Base-by-base conservation (phyloP, 2,888 invertebrate species). In the Chloroclystis v-ata region DNA sequence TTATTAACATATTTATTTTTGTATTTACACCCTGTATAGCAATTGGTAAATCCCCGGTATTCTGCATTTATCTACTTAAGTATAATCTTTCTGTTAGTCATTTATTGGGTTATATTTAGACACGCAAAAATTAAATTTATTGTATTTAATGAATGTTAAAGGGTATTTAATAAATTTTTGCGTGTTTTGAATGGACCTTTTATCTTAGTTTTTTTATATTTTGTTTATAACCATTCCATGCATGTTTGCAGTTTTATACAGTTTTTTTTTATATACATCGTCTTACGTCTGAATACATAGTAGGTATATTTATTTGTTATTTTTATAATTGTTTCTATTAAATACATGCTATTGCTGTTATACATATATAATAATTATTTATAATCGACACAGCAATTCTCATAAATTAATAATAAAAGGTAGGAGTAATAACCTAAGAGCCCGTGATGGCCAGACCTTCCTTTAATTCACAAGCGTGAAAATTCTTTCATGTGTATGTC, bases 61-160 rank as follows among this genome's bases (percentile, higher is more conserved):
- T 9, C 50, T 65, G 73, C 71, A 72, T 72, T 71, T 67, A 68
- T 58, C 61, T 48, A 46, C 29, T 37, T 53, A 49, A 28, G 48
- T 11, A 45, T 48, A 57, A 47, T 28, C 44, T 42, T 48, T 46
- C 47, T 52, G 12, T 54, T 44, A 51, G 46, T 37, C 37, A 47
- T 5, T 4, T 20, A 20, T 20, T 20, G 20, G 20, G 2, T 5
- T 20, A 20, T 20, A 20, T 20, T 20, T 2, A 20, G 20, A 20
- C 20, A 20, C 5, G 20, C 20, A 20, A 20, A 20, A 20, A 5
- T 20, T 20, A 2, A 2, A 20, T 4, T 4, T 20, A 20, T 4
- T 20, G 5, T 20, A 20, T 5, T n/a, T n/a, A n/a, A n/a, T n/a
- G n/a, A n/a, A n/a, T n/a, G n/a, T n/a, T n/a, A n/a, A n/a, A n/a